Evolutionary conservation across 2,888 invertebrate species (phyloP).

Genomic region (Prenolepis imparis): DNA sequence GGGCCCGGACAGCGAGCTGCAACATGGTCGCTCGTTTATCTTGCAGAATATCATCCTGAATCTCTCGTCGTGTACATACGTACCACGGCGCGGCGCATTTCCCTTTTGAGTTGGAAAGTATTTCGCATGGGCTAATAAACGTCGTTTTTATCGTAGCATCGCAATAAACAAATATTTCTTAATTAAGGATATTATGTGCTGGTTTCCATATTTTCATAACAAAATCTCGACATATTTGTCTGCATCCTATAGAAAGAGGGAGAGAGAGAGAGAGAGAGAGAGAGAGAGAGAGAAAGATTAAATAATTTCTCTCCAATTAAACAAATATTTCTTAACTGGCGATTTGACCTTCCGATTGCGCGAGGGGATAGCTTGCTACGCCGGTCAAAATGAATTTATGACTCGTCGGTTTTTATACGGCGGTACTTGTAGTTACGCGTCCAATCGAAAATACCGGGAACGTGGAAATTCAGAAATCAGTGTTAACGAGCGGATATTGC

Average conservation of each 20-base stretch:
- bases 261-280: neutral
- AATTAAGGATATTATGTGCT: too few relatives aligned
- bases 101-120: slow-evolving; percentile 46
- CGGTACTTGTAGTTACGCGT: slow-evolving; percentile 57
- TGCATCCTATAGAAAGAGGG: neutral
- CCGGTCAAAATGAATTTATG: slow-evolving; percentile 63
- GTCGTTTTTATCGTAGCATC: slow-evolving; percentile 52
- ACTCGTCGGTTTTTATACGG: slow-evolving; percentile 56
- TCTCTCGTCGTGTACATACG: slow-evolving; percentile 38
- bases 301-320: slow-evolving; percentile 32
- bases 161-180: neutral
- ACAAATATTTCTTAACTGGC: slow-evolving; percentile 17
- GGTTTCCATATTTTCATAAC: too few relatives aligned
- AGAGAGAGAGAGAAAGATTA: neutral
- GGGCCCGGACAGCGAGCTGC: slow-evolving; percentile 59
- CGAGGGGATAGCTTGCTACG: slow-evolving; percentile 4
- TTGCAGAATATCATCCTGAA: slow-evolving; percentile 64
- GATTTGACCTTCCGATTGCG: slow-evolving; percentile 23
- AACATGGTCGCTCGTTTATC: slow-evolving; percentile 67
- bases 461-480: slow-evolving; percentile 69
- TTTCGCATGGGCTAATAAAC: slow-evolving; percentile 47
- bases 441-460: slow-evolving; percentile 65
- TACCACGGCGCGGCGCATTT: slow-evolving; percentile 36
- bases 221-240: too few relatives aligned
- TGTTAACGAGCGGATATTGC: slow-evolving; percentile 77